These are phyloP conservation scores for Carcharodon carcharias DNA, from an alignment of 2,797 vertebrate species.

Conservation along the genomic window DNA sequence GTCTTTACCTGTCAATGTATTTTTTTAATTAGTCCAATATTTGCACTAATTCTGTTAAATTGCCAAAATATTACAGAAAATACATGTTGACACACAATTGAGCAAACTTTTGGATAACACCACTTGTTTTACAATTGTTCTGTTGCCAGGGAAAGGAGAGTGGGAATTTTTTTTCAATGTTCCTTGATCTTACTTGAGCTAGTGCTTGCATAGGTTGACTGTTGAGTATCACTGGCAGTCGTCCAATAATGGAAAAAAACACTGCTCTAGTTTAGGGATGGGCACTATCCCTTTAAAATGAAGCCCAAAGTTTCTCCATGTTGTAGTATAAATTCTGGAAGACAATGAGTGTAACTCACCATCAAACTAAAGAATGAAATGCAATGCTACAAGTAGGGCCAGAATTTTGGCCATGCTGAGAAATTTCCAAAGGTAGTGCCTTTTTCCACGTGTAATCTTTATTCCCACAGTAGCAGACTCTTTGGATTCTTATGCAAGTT, in stretches of 20 bases:
- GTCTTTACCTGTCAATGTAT: background rate
- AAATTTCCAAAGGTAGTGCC: background rate
- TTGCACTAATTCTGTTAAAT: background rate
- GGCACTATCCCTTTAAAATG: background rate
- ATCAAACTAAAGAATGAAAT: background rate
- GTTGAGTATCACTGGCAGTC: background rate
- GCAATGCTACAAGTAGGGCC: background rate
- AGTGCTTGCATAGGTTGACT: background rate
- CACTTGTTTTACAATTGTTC: background rate
- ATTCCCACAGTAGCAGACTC: background rate
- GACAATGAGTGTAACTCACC: background rate
- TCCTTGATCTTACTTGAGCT: background rate
- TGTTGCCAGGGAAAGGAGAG: background rate
- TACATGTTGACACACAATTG: background rate
- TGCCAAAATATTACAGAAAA: background rate
- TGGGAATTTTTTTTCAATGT: background rate
- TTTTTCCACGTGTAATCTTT: background rate
- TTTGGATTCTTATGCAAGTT: background rate
- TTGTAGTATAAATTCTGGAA: background rate
- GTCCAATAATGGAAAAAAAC: background rate
- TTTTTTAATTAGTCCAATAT: background rate
- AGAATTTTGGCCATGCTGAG: background rate
- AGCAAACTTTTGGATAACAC: background rate
- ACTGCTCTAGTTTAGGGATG: background rate
- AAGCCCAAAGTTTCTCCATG: background rate